Percentiles rank a stretch among this genome's conserved stretches.
Conservation (phyloP, 2,113 vertebrate genomes). For the Grallaria varia region DNA sequence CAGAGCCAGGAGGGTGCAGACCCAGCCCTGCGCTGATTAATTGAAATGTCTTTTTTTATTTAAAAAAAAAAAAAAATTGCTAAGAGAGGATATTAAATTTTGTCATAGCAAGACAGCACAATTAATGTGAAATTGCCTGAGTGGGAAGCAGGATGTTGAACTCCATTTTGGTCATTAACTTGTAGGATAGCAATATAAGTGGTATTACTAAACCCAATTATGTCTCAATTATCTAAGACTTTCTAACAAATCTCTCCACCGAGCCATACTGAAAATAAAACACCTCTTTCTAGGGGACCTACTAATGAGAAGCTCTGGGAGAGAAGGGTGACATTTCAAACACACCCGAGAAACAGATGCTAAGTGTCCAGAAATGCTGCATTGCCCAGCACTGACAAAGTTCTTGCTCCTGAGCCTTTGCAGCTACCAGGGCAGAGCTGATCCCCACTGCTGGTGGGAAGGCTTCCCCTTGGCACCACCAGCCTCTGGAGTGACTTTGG, state of each 20-base stretch:
- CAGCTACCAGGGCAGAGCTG: neutral
- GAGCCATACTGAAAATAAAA: neutral
- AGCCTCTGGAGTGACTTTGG: neutral
- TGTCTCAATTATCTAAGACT: neutral
- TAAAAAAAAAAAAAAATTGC: neutral
- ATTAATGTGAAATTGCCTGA: neutral
- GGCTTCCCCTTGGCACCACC: neutral
- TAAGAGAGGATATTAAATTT: neutral
- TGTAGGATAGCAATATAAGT: neutral
- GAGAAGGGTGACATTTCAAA: neutral
- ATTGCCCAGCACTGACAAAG: neutral
- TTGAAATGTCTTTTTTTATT: neutral
- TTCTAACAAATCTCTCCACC: neutral
- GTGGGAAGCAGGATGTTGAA: neutral
- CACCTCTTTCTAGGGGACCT: neutral
- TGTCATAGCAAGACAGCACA: neutral
- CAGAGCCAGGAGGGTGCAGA: neutral
- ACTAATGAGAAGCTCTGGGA: neutral
- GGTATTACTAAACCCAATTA: neutral
- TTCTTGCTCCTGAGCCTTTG: neutral
- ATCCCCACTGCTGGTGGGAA: neutral
- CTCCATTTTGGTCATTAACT: neutral
- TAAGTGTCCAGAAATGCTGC: neutral
- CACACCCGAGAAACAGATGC: neutral
- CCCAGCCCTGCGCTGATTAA: neutral